A percentile compares a stretch with the other conserved stretches of the same genome.
Evolutionary conservation across 2,888 invertebrate species (phyloP).

Genomic region (Cyclophora albipunctata): DNA sequence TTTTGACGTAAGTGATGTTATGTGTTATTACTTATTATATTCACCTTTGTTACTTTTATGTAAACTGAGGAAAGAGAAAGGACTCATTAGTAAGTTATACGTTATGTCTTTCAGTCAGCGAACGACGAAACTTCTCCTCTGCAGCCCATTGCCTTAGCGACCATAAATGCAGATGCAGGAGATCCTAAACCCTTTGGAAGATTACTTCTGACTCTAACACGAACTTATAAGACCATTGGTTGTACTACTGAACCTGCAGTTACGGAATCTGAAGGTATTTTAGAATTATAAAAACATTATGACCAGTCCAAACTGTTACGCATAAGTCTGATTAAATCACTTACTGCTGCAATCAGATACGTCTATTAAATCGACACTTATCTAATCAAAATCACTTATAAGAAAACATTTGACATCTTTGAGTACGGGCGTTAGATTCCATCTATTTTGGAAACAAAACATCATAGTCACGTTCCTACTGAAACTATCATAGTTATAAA

Average conservation of each 20-base stretch:
- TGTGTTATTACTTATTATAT: background rate
- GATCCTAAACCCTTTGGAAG: conserved; percentile 52
- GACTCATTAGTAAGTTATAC: no score
- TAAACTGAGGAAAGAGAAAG: background rate
- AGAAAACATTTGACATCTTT: no score
- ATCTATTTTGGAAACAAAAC: no score
- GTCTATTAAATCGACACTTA: no score
- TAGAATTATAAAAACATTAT: no score
- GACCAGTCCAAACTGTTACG: no score
- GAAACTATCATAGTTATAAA: no score
- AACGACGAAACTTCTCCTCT: conserved; percentile 62
- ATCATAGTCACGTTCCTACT: no score
- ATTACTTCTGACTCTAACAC: conserved; percentile 41
- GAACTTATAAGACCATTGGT: conserved; percentile 44
- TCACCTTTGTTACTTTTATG: background rate
- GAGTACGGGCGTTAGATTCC: no score
- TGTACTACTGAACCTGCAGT: conserved; percentile 22
- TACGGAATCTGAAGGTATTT: conserved; percentile 20
- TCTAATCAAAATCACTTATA: no score
- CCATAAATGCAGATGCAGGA: conserved; percentile 19
- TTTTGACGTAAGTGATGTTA: conserved; percentile 80
- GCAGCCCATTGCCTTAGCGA: conserved; percentile 42
- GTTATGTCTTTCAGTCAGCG: conserved; percentile 38
- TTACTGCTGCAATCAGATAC: no score
- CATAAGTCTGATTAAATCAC: background rate